Evolutionary conservation across 2,797 vertebrate species (phyloP).

Genomic region (Artibeus lituratus): DNA sequence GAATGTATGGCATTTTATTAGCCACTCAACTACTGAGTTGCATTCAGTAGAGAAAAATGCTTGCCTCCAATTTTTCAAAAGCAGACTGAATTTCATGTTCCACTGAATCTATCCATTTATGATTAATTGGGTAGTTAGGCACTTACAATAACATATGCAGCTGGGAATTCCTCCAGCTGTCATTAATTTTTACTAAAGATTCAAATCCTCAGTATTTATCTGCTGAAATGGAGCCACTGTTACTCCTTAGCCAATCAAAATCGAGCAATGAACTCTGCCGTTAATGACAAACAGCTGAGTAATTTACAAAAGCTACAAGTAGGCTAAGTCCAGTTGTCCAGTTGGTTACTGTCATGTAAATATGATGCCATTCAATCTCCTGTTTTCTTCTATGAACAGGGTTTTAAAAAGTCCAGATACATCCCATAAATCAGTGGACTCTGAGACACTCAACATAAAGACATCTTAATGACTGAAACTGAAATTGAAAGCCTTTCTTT

Average conservation of each 20-base stretch:
- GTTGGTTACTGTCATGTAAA: constrained; percentile 14
- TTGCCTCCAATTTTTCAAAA: constrained; percentile 50
- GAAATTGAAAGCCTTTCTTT: constrained; percentile 7
- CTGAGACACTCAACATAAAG: background rate
- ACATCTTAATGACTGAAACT: background rate
- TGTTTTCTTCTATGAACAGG: constrained; percentile 10
- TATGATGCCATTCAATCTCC: background rate
- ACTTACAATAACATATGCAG: constrained; percentile 58
- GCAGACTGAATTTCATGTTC: constrained; percentile 56
- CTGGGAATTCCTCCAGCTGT: constrained; percentile 72
- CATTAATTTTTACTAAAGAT: constrained; percentile 56
- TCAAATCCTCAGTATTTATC: constrained; percentile 52
- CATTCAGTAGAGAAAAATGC: constrained; percentile 7
- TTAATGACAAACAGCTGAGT: constrained; percentile 27
- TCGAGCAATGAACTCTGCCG: background rate
- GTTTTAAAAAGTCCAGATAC: background rate
- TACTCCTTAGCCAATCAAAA: constrained; percentile 46
- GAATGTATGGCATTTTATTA: background rate
- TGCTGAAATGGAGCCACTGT: constrained; percentile 39
- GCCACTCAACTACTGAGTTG: background rate
- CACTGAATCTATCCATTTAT: constrained; percentile 58
- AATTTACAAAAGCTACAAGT: constrained; percentile 15
- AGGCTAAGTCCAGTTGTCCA: background rate
- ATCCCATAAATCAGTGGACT: background rate
- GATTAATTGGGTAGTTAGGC: constrained; percentile 65